phyloP scores from a whole-genome alignment of 2,113 vertebrate species.

The Vicugna pacos region DNA sequence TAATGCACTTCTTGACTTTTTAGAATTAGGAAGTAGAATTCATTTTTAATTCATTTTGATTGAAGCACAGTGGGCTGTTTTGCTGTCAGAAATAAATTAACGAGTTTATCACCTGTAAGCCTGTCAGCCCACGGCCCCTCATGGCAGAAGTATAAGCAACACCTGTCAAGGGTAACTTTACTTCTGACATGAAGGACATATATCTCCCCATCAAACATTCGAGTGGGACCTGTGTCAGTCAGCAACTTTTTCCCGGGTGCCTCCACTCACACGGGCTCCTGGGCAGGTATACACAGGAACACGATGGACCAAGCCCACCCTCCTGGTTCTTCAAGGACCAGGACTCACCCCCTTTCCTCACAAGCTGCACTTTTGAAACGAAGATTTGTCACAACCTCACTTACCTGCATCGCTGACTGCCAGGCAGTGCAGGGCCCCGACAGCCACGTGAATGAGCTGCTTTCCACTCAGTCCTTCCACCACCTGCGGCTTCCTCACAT shows the following conservation, averaged over 20 bases:
- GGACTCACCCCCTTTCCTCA: neutral
- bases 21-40: neutral
- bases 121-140: neutral
- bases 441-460: constrained; percentile 97
- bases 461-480: constrained; percentile 97
- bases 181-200: neutral
- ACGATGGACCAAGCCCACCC: no score
- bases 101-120: neutral
- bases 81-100: neutral
- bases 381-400: rapidly evolving
- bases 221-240: neutral
- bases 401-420: constrained; percentile 96
- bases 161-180: neutral
- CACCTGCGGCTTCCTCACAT: constrained; percentile 98
- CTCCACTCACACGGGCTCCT: neutral
- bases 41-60: constrained; percentile 4
- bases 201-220: neutral
- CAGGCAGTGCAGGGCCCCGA: constrained; percentile 97
- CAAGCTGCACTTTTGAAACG: no score
- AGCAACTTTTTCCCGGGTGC: neutral
- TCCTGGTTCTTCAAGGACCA: neutral
- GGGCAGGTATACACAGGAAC: neutral
- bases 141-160: neutral
- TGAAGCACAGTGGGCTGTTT: neutral
- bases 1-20: neutral